Evolutionary conservation across 2,888 invertebrate genomes (phyloP).

Genomic region (Leucoma salicis): DNA sequence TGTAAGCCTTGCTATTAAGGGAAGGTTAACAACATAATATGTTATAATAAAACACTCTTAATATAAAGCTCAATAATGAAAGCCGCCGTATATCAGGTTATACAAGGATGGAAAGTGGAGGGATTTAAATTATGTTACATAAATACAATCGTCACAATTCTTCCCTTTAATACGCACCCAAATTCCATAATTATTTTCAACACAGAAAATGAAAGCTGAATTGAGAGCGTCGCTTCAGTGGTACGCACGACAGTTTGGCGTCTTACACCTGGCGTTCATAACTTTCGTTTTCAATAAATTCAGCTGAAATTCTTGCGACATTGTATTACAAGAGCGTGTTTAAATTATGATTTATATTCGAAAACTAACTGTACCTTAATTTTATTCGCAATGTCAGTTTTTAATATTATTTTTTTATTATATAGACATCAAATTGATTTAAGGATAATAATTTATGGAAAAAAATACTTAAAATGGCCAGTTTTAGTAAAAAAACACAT

Average conservation of each 20-base stretch:
- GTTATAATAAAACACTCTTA: too few species aligned
- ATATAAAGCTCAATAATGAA: too few species aligned
- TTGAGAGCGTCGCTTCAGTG: slow-evolving; percentile 18
- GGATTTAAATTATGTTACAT: neutral
- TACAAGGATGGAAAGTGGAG: slow-evolving; percentile 27
- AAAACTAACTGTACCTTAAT: too few species aligned
- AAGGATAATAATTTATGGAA: too few species aligned
- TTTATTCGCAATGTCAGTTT: too few species aligned
- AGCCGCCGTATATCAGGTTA: slow-evolving; percentile 14
- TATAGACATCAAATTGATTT: too few species aligned
- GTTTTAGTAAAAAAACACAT: too few species aligned
- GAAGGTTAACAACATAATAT: too few species aligned
- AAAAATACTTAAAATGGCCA: too few species aligned
- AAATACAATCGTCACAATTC: neutral
- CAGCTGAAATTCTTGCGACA: slow-evolving; percentile 35
- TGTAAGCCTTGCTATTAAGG: too few species aligned
- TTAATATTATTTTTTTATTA: too few species aligned
- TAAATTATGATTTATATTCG: slow-evolving; percentile 38
- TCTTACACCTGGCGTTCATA: slow-evolving; percentile 52
- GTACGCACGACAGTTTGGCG: slow-evolving; percentile 49
- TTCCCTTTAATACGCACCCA: slow-evolving; percentile 35
- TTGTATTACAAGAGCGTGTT: slow-evolving; percentile 34
- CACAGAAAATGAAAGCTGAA: slow-evolving; percentile 45
- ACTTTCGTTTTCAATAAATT: slow-evolving; percentile 68
- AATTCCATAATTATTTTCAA: slow-evolving; percentile 49